Evolutionary conservation across 1,140 invertebrate genomes (phyloP).

Genomic region (Geopemphigus sp.): DNA sequence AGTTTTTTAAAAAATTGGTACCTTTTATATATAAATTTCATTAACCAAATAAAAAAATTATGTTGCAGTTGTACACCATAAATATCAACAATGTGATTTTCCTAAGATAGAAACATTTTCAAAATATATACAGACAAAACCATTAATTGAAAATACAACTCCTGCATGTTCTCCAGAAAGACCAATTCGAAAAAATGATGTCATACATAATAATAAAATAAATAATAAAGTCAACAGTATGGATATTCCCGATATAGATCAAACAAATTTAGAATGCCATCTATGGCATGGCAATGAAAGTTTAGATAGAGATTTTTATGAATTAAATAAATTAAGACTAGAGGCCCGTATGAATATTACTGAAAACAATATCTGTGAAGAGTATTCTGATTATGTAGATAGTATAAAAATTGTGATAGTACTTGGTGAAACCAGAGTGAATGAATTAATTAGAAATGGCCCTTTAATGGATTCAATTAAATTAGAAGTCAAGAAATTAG

Average conservation of each 20-base stretch:
- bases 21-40: too few species aligned
- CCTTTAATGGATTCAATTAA: constrained; percentile 26
- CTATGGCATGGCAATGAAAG: background rate
- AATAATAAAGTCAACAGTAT: background rate
- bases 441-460: constrained; percentile 30
- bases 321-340: constrained; percentile 12
- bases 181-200: background rate
- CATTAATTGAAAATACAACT: background rate
- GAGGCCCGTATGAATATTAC: constrained; percentile 5
- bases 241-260: background rate
- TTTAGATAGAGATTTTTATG: constrained; percentile 21
- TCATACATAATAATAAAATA: background rate
- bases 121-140: constrained; percentile 16
- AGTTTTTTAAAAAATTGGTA: too few species aligned
- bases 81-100: constrained; percentile 24
- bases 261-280: background rate
- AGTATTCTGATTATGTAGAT: background rate
- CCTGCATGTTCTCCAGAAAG: background rate
- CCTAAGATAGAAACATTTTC: background rate
- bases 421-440: background rate
- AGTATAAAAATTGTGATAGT: constrained; percentile 17
- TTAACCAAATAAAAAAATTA: background rate
- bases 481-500: constrained; percentile 12
- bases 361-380: constrained; percentile 16
- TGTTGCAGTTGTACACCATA: constrained; percentile 16